Evolutionary conservation across 2,797 vertebrate species (phyloP), one percentile per base, ranked within the genome.

Genomic region (Calcarius lapponicus): DNA sequence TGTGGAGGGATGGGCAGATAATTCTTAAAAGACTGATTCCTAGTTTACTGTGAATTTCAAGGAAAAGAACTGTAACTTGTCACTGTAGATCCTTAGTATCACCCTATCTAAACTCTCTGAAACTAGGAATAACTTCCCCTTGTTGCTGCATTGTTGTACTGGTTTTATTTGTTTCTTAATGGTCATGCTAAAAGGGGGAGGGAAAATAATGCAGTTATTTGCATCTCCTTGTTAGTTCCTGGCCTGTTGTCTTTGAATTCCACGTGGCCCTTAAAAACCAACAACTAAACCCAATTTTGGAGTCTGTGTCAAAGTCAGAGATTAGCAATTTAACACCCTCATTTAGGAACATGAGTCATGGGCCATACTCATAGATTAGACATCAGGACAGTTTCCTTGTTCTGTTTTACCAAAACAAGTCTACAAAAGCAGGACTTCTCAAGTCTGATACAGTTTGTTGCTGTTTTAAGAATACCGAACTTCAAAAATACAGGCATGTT

Each of bases 1-100:
- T 5, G 22, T 40, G n/a, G 17, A 79, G 8, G 19, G 17, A 17
- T 0, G 0, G 29, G 19, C 31, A 32, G n/a, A 12, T 74, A 40
- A 51, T 38, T 58, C 25, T 66, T 60, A 32, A 10, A 78, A 75
- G 34, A 19, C 25, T 15, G 11, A 22, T 80, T 64, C 32, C 9
- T n/a, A 67, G 17, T 51, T 84, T 64, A 12, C 42, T 85, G 11
- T 67, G 28, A 71, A 25, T 47, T 40, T 53, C 47, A 40, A 89
- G 42, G 53, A 72, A 60, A 56, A n/a, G 28, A 86, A 26, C 16
- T 53, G 15, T 61, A 45, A 47, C 21, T 74, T 31, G 13, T 71
- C 19, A 13, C 31, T n/a, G 22, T 64, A 66, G 51, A 14, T 80
- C 16, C 22, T 62, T 13, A 4, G 5, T 58, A 40, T 50, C 13